phyloP scores from a whole-genome alignment of 1,140 invertebrate species.

The Proales similis region DNA sequence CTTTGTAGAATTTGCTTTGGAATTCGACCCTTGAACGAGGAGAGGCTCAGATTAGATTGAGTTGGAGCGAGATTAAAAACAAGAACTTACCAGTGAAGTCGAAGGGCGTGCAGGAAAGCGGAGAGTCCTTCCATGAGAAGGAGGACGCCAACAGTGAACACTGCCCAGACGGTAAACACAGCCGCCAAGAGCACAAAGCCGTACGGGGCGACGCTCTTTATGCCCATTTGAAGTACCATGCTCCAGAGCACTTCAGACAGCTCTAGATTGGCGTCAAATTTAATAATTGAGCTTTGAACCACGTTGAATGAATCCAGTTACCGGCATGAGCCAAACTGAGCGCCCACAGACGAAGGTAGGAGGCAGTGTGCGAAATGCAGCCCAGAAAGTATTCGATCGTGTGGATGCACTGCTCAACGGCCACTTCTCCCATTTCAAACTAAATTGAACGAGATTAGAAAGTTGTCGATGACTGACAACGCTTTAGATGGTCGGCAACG shows the following conservation, averaged over 20 bases:
- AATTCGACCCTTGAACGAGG: slow-evolving; percentile 35
- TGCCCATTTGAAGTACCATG: slow-evolving; percentile 76
- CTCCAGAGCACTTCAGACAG: slow-evolving; percentile 95
- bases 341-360: slow-evolving; percentile 90
- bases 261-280: slow-evolving; percentile 64
- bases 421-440: slow-evolving; percentile 66
- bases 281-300: not conserved
- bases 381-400: slow-evolving; percentile 93
- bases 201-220: not conserved
- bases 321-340: slow-evolving; percentile 79
- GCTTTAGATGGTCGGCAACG: not conserved
- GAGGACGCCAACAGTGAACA: slow-evolving; percentile 75
- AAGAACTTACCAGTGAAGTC: slow-evolving; percentile 81
- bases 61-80: not conserved
- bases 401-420: slow-evolving; percentile 86
- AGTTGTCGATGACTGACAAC: not conserved
- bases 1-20: slow-evolving; percentile 39
- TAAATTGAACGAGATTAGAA: not conserved
- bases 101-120: slow-evolving; percentile 91
- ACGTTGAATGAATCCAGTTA: not conserved
- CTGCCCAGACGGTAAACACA: slow-evolving; percentile 75
- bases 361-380: slow-evolving; percentile 89
- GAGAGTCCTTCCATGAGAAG: slow-evolving; percentile 94
- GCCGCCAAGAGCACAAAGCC: slow-evolving; percentile 48
- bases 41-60: not conserved